Percentiles rank a stretch among this genome's conserved stretches.
These are phyloP conservation scores for Bilobella aurantiaca DNA, from an alignment of 1,140 invertebrate species.

Conservation along the genomic window DNA sequence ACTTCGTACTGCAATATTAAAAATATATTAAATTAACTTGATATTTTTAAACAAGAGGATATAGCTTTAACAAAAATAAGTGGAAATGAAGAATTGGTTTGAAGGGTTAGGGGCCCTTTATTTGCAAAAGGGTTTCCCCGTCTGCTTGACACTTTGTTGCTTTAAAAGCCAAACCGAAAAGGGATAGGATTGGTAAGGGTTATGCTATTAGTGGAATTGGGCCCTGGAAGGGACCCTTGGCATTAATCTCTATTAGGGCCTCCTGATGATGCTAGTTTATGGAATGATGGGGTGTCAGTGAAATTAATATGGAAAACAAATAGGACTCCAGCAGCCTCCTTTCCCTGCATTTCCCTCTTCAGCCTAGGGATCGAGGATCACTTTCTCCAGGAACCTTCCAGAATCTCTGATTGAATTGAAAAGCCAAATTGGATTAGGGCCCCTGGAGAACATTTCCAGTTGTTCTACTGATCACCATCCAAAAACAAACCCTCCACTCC, in stretches of 20 bases:
- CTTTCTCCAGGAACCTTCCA: constrained; percentile 16
- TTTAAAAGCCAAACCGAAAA: no score
- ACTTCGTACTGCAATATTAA: no score
- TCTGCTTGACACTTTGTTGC: no score
- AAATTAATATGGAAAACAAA: constrained; percentile 35
- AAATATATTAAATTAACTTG: no score
- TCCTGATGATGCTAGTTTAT: constrained; percentile 34
- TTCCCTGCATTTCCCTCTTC: not conserved
- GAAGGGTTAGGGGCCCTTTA: not conserved
- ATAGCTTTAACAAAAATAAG: no score
- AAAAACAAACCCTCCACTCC: constrained; percentile 15
- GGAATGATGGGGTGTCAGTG: constrained; percentile 33
- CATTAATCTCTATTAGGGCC: constrained; percentile 35
- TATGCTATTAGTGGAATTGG: constrained; percentile 23
- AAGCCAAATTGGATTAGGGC: constrained; percentile 36
- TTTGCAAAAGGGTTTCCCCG: not conserved
- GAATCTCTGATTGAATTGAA: constrained; percentile 36
- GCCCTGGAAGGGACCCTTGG: constrained; percentile 16
- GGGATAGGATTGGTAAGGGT: no score
- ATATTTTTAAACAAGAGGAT: no score
- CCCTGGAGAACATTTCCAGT: constrained; percentile 35
- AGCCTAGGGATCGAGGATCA: not conserved
- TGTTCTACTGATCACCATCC: constrained; percentile 33
- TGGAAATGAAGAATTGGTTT: no score
- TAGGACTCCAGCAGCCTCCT: constrained; percentile 7